A percentile compares a stretch with the other conserved stretches of the same genome.
These are phyloP conservation scores for Oreochromis niloticus DNA, from an alignment of 2,113 vertebrate genomes.

Conservation along the genomic window DNA sequence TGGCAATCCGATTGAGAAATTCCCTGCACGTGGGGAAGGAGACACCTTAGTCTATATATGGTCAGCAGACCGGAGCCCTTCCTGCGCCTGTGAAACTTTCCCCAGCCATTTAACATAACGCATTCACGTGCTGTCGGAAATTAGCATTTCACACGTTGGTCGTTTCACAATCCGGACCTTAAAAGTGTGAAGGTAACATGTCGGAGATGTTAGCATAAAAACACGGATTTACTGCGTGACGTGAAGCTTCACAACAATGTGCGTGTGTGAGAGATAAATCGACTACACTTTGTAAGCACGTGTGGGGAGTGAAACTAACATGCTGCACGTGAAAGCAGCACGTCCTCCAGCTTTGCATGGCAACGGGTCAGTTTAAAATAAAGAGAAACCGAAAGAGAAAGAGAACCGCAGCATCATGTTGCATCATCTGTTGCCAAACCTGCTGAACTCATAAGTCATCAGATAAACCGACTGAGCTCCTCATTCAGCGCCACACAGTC, in stretches of 20 bases:
- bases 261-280: background rate
- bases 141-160: background rate
- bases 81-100: background rate
- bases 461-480: rapidly evolving
- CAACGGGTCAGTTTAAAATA: conserved; percentile 62
- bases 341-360: background rate
- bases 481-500: background rate
- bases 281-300: background rate
- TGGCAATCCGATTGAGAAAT: background rate
- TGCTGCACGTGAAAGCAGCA: background rate
- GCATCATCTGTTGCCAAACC: conserved; percentile 10
- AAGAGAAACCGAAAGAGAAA: conserved; percentile 72
- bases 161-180: background rate
- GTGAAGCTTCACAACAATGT: background rate
- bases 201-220: background rate
- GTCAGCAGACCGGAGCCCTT: background rate
- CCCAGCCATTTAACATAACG: rapidly evolving
- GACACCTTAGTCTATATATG: background rate
- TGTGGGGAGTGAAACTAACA: background rate
- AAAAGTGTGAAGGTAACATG: background rate
- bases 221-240: background rate
- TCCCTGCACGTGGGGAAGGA: background rate
- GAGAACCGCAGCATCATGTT: background rate
- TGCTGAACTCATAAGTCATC: background rate
- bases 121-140: background rate